Base-by-base conservation (phyloP, 2,888 invertebrate genomes). In the Spisula solida region DNA sequence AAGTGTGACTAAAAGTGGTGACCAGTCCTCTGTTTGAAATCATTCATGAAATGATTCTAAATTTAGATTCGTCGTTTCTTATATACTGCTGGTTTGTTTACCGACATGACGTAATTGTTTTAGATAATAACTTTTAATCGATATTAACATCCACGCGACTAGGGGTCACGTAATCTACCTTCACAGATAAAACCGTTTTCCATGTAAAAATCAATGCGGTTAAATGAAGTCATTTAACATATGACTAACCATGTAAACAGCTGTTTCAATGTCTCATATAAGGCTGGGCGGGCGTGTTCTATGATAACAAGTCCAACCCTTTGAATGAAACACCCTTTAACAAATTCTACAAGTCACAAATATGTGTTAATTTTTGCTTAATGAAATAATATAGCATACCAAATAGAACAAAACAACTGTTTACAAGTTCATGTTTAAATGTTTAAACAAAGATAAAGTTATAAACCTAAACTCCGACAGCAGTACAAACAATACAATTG, bases 31-130 rank as follows among this genome's bases (percentile, higher is more conserved):
- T 31, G 34, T 31, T 75, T 34, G 75, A 31, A 31, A 75, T 34
- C 75, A 18, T 16, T 75, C 75, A 75, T 4, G 75, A 14, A 34
- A 34, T 75, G 25, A 75, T 34, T 75, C 75, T 75, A 75, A 31
- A 34, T 75, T 75, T 75, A 75, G 75, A 75, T 25, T 31, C 18
- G 12, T 31, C 75, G 18, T 31, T 75, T 75, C 75, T 75, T 75
- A 75, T 75, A 75, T 75, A 75, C 31, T 18, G 0, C 34, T 18
- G 16, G 31, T 34, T 31, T 75, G 75, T 75, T 75, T 75, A 75
- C 75, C 14, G 29, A 75, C 14, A 34, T 75, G 75, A 75, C 75
- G 75, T 31, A 75, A 75, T 75, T 18, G 75, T 75, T 75, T 41
- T 14, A 29, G 31, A 75, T 75, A 25, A 75, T 31, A 25, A 4